phyloP scores from a whole-genome alignment of 2,888 invertebrate species.

The Agrotis segetum region DNA sequence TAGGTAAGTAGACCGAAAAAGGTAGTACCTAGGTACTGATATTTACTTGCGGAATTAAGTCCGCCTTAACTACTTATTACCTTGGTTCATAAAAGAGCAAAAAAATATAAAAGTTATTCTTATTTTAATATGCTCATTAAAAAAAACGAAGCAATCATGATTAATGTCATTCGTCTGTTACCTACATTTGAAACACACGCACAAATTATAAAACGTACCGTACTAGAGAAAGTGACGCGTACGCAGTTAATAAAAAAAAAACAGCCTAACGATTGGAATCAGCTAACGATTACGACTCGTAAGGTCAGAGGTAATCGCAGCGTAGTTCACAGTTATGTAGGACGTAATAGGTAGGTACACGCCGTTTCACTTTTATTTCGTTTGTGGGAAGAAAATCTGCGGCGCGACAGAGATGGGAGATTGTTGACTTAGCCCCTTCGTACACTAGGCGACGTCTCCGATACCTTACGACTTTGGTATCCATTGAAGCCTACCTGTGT shows the following conservation, averaged over 20 bases:
- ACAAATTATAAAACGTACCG: slow-evolving; percentile 13
- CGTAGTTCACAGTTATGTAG: slow-evolving; percentile 2
- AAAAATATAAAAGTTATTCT: no score
- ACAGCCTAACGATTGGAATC: slow-evolving; percentile 6
- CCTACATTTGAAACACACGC: background rate
- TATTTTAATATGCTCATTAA: no score
- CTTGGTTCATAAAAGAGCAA: no score
- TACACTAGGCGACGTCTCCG: no score
- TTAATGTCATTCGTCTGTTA: no score
- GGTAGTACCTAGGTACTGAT: no score
- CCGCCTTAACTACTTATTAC: no score
- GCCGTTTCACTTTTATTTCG: slow-evolving; percentile 36
- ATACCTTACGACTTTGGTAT: no score
- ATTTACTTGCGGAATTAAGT: no score
- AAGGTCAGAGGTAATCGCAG: slow-evolving; percentile 37
- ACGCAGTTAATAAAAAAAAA: slow-evolving; percentile 34
- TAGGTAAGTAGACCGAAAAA: no score
- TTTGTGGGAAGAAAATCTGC: slow-evolving; percentile 9
- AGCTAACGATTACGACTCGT: slow-evolving; percentile 18
- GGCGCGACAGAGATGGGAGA: background rate
- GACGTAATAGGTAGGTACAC: background rate
- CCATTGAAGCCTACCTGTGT: no score
- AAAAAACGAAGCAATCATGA: no score
- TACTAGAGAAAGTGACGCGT: slow-evolving; percentile 29
- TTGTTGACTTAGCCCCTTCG: background rate